phyloP scores from a whole-genome alignment of 37 sponge, comb jelly and placozoan species.

The Beroe forskalii region DNA sequence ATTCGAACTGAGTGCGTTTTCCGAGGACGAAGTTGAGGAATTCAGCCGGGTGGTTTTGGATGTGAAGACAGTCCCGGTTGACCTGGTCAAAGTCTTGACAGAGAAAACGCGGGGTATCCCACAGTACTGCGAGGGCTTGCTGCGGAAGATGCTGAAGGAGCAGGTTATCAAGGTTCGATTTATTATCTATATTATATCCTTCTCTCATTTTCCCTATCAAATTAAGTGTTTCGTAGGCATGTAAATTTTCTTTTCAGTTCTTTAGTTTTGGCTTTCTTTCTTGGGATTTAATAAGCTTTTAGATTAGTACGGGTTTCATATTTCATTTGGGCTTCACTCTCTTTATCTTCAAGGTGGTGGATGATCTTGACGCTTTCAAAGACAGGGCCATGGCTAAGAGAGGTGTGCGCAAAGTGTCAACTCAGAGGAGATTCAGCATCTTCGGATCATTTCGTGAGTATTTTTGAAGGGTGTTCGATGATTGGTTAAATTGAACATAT shows the following conservation, averaged over 20 bases:
- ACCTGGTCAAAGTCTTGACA: neutral
- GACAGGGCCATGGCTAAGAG: neutral
- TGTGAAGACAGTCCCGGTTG: constrained; percentile 5
- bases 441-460: neutral
- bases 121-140: constrained; percentile 39
- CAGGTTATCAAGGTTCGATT: constrained; percentile 35
- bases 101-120: constrained; percentile 59
- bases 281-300: too few species aligned
- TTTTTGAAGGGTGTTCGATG: too few species aligned
- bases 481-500: too few species aligned
- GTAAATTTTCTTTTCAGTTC: too few species aligned
- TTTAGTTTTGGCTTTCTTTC: too few species aligned
- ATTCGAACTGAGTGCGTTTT: neutral
- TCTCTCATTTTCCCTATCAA: too few species aligned
- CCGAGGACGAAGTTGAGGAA: constrained; percentile 25
- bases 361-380: neutral
- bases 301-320: too few species aligned
- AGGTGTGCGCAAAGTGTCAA: neutral
- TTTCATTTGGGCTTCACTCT: too few species aligned
- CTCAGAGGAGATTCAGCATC: neutral
- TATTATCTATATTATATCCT: too few species aligned
- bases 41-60: constrained; percentile 15
- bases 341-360: too few species aligned
- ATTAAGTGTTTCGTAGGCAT: too few species aligned
- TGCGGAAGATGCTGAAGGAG: constrained; percentile 60